Conservation (phyloP, 2,888 invertebrate species). For the Mantis religiosa region DNA sequence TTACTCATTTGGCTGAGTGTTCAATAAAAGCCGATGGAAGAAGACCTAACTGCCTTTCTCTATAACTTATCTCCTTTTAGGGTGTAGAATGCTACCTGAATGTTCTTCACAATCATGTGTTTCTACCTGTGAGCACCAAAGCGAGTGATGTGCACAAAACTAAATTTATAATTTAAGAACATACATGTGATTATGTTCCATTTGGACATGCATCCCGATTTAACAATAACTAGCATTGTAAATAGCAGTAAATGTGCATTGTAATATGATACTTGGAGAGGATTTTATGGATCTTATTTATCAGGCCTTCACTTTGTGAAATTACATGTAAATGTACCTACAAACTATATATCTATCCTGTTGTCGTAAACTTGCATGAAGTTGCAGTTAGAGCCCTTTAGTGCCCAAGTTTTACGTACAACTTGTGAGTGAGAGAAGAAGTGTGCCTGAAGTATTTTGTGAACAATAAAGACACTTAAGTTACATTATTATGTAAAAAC, state of each 20-base stretch:
- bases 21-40: not conserved
- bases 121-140: not conserved
- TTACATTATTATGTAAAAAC: not conserved
- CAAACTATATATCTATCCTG: not conserved
- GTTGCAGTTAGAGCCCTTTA: not conserved
- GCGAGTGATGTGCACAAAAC: not conserved
- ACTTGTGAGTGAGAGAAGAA: not conserved
- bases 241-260: constrained; percentile 8
- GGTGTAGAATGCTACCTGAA: not conserved
- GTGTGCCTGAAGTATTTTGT: not conserved
- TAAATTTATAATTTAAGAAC: not conserved
- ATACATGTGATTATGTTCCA: not conserved
- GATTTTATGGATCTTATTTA: not conserved
- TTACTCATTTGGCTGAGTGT: not conserved
- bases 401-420: constrained; percentile 1
- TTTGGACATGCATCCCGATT: not conserved
- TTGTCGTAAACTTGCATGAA: not conserved
- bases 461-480: not conserved
- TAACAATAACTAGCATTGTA: constrained; percentile 9
- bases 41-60: not conserved
- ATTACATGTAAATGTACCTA: constrained; percentile 11
- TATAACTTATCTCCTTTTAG: constrained; percentile 1
- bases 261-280: not conserved
- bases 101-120: not conserved
- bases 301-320: not conserved